Base-by-base conservation (phyloP, 2,797 vertebrate genomes). In the Anguilla pacifica region DNA sequence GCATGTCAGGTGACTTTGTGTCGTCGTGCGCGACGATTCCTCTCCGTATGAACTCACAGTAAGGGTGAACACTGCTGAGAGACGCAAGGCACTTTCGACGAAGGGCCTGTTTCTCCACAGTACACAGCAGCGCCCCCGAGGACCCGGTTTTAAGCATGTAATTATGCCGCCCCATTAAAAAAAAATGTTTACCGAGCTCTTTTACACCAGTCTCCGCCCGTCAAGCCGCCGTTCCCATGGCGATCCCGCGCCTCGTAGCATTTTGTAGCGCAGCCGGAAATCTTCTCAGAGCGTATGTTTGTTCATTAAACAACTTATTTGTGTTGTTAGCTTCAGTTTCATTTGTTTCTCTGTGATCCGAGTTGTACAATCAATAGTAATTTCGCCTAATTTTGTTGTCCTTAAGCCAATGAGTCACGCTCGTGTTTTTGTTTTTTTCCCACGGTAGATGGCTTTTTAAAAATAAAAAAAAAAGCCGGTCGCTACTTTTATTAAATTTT, bases 201-300 rank as follows among this genome's bases (percentile, higher is more conserved):
- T 91, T 86, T 92, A 92, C 89, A 89, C 91, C 86, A 9, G 61
- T 67, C 61, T 90, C 84, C 77, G 91, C 91, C 92, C 91, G 88
- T 88, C 89, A 90, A 93, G 90, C 6, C 84, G 74, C 77, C 84
- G 82, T 86, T 77, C 85, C 51, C 86, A n/a, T 84, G 86, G 87
- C 90, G 88, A 89, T 91, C 82, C 70, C 86, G 51, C 9, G 84
- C 19, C 53, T 91, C 74, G 5, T 19, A 6, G 17, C 6, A 19
- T 57, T 43, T 11, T 46, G 86, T 3, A 25, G 57, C 43, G 11
- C 43, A 19, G 61, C 79, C 4, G n/a, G 25, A 53, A 83, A 49
- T 87, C 49, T 67, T 87, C 61, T 70, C 28, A 70, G 49, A n/a
- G 83, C 31, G 39, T 39, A 55, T 61, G 35, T 86, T 67, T 43